Evolutionary conservation across 2,888 invertebrate species (phyloP).

Genomic region (Diarsia dahlii): DNA sequence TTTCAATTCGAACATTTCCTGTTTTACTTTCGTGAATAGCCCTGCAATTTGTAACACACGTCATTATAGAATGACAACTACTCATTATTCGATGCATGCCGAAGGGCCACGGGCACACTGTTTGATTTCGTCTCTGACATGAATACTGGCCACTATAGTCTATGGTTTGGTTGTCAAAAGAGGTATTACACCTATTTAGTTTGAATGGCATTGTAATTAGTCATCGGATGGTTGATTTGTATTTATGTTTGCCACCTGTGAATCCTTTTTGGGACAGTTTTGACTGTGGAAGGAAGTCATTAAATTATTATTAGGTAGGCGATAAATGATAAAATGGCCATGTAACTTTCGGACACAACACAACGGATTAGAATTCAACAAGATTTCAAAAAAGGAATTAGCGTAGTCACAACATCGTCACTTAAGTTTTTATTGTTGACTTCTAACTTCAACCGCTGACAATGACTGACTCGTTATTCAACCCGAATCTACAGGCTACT

Average conservation of each 20-base stretch:
- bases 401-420: background rate
- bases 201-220: conserved; percentile 39
- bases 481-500: background rate
- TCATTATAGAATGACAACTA: conserved; percentile 74
- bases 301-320: conserved; percentile 4
- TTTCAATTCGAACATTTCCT: conserved; percentile 67
- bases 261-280: conserved; percentile 31
- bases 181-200: conserved; percentile 55
- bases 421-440: background rate
- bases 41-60: conserved; percentile 74
- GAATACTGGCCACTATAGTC: conserved; percentile 56
- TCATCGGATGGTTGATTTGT: conserved; percentile 36
- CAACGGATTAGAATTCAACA: background rate
- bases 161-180: conserved; percentile 53
- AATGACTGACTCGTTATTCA: background rate
- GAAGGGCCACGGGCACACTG: conserved; percentile 50
- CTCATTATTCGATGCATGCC: conserved; percentile 71
- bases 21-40: conserved; percentile 72
- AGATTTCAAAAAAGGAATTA: background rate
- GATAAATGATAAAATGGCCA: conserved; percentile 5
- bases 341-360: conserved; percentile 6
- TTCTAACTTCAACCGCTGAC: background rate
- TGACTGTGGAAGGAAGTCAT: conserved; percentile 32
- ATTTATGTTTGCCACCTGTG: conserved; percentile 35
- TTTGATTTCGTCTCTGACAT: conserved; percentile 57